Percentiles rank a stretch among this genome's conserved stretches.
These are phyloP conservation scores for Tachyglossus aculeatus DNA, from an alignment of 2,797 vertebrate species.

Conservation along the genomic window DNA sequence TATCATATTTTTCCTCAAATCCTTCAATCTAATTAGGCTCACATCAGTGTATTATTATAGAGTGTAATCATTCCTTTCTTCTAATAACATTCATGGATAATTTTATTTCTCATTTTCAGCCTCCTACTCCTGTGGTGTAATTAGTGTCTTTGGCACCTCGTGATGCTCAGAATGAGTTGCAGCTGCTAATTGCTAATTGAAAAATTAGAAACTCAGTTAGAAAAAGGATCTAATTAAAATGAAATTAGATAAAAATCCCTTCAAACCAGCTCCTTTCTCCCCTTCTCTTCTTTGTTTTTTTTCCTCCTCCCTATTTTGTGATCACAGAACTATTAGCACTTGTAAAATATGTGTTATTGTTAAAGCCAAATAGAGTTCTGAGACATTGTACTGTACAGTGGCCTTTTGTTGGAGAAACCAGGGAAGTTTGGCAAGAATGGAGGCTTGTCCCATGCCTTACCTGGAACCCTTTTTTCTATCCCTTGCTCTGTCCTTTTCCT, in stretches of 20 bases:
- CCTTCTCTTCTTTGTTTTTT: slow-evolving; percentile 56
- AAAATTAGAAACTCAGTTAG: slow-evolving; percentile 97
- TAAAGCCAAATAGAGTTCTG: slow-evolving; percentile 66
- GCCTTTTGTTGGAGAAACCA: slow-evolving; percentile 34
- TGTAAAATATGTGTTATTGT: slow-evolving; percentile 67
- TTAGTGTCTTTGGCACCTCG: slow-evolving; percentile 87
- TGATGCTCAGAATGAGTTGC: slow-evolving; percentile 82
- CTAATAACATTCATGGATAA: slow-evolving; percentile 84
- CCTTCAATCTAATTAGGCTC: slow-evolving; percentile 82
- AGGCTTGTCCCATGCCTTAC: background rate
- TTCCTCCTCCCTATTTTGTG: slow-evolving; percentile 51
- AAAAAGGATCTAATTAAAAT: slow-evolving; percentile 95
- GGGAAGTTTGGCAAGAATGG: background rate
- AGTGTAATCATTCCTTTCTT: slow-evolving; percentile 81
- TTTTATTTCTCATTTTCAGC: slow-evolving; percentile 82
- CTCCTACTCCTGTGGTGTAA: slow-evolving; percentile 81
- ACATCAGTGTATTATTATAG: slow-evolving; percentile 81
- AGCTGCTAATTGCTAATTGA: slow-evolving; percentile 97
- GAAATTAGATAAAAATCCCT: slow-evolving; percentile 90
- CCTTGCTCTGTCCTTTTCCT: background rate
- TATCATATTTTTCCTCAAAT: slow-evolving; percentile 66
- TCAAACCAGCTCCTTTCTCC: slow-evolving; percentile 73
- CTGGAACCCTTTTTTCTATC: background rate
- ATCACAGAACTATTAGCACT: slow-evolving; percentile 66
- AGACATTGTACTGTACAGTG: slow-evolving; percentile 25